A percentile compares a stretch with the other conserved stretches of the same genome.
Conservation (phyloP, 30 jellyfish, hydroid and myxozoan genomes). For the Aurelia sp. region DNA sequence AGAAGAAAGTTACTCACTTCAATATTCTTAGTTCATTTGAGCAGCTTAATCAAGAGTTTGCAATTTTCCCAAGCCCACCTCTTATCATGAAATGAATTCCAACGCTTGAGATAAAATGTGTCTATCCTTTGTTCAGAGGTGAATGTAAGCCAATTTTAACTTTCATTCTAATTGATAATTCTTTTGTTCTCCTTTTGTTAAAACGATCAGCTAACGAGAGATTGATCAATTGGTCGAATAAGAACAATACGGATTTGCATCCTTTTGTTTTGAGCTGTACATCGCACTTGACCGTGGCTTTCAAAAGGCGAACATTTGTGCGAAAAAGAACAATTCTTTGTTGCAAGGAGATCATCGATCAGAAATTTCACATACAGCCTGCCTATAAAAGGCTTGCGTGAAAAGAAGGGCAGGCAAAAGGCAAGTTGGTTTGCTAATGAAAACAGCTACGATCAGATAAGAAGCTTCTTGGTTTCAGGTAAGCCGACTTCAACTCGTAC, state of each 20-base stretch:
- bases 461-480: constrained; percentile 31
- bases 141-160: constrained; percentile 39
- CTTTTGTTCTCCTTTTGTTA: constrained; percentile 45
- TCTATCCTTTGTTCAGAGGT: constrained; percentile 32
- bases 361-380: constrained; percentile 27
- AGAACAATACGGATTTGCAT: constrained; percentile 68
- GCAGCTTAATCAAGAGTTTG: neutral
- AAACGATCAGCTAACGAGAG: constrained; percentile 32
- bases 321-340: constrained; percentile 71
- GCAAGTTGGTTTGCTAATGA: constrained; percentile 25
- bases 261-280: constrained; percentile 47
- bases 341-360: constrained; percentile 27
- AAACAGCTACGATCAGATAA: neutral
- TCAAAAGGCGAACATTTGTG: constrained; percentile 56
- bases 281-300: constrained; percentile 63
- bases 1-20: too few species aligned
- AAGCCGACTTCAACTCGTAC: neutral
- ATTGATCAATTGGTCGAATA: constrained; percentile 38
- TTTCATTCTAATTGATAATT: constrained; percentile 49
- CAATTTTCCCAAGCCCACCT: neutral
- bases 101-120: constrained; percentile 18
- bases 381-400: constrained; percentile 66
- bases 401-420: constrained; percentile 53
- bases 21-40: too few species aligned
- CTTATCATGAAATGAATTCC: constrained; percentile 4